Evolutionary conservation across 2,797 vertebrate genomes (phyloP), one percentile per base, ranked within the genome.

Genomic region (Pseudotriccus pelzelni): DNA sequence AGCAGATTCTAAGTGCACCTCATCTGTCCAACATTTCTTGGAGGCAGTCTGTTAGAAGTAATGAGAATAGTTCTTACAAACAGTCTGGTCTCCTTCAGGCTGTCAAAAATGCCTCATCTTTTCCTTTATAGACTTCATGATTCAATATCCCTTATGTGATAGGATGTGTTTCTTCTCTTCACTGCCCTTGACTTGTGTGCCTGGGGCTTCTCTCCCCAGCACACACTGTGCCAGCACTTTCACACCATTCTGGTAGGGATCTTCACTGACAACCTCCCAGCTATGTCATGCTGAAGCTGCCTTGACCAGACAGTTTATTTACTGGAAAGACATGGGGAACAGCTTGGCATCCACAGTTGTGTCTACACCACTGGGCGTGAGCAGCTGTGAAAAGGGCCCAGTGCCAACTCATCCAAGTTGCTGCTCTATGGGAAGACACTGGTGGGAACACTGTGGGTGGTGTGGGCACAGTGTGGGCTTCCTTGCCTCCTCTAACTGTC

Each of bases 281-380:
- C 53, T 60, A 8, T 39, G 44, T 83, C 60, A 53, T 28, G 16
- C 75, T 1, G 0, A 72, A 96, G 49, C 58, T 81, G n/a, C 81
- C 52, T 80, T 0, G 0, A 81, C 46, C 55, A 92, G 89, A 67
- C 72, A 55, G 75, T 74, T 88, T 68, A 68, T 89, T 87, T 90
- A 74, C 60, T 2, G 18, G 52, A 82, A 81, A 50, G 77, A 53
- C 67, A 8, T 2, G 23, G 36, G 43, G 34, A 95, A 62, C 85
- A 92, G 67, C 63, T 88, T 87, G 93, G 87, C 34, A n/a, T 87
- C 88, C 11, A 5, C 4, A 22, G 36, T 80, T 82, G 63, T 67
- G 52, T 70, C 68, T 94, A 30, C 52, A 15, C 72, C 2, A 24
- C 81, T 49, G 68, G 52, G 63, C 3, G 1, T 17, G 37, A 87